Conservation (phyloP, 2,888 invertebrate species). For the Escarpia spicata region DNA sequence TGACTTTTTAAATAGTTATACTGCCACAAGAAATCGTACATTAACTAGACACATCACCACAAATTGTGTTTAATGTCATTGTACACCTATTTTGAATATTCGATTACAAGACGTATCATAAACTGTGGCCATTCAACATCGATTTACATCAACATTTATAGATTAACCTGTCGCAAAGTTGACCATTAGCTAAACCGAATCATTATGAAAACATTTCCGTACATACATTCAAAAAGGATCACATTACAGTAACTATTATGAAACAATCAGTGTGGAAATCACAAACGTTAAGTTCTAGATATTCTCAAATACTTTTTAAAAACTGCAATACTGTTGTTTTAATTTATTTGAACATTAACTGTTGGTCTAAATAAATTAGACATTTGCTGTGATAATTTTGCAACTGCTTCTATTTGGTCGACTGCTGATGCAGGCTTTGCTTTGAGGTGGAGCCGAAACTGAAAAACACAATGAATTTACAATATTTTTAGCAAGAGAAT, state of each 20-base stretch:
- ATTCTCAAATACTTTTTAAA: not conserved
- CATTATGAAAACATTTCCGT: not conserved
- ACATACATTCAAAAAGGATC: not conserved
- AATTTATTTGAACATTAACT: not conserved
- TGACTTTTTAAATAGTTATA: not conserved
- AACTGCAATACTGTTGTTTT: not conserved
- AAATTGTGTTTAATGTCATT: not conserved
- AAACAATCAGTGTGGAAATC: too few species aligned
- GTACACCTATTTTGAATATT: not conserved
- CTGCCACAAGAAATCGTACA: not conserved
- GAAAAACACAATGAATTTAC: not conserved
- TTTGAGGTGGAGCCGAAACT: not conserved
- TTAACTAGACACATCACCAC: not conserved
- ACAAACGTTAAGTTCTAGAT: too few species aligned
- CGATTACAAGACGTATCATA: not conserved
- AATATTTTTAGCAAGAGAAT: not conserved
- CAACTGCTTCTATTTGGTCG: not conserved
- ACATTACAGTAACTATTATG: not conserved
- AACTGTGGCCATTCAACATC: not conserved
- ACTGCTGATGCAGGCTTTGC: not conserved
- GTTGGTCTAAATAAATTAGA: not conserved
- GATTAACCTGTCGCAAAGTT: not conserved
- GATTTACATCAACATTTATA: not conserved
- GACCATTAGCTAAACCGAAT: not conserved
- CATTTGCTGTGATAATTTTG: not conserved